Evolutionary conservation across 2,113 vertebrate genomes (phyloP), one percentile per base, ranked within the genome.

Genomic region (Bufo gargarizans): DNA sequence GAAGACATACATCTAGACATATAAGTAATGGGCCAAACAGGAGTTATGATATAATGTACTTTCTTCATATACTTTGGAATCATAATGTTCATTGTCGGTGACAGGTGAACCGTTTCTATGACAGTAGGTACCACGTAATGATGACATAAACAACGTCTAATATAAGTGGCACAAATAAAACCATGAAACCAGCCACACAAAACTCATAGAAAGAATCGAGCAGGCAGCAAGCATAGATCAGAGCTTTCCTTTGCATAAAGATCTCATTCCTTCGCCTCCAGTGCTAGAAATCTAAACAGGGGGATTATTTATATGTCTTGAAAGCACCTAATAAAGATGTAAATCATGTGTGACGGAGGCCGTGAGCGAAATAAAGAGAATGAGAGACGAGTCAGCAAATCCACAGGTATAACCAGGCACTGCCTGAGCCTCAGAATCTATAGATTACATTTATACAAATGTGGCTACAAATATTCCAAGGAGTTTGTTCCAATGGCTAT

Each of bases 301-400:
- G 74, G 47, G 76, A 86, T 86, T 86, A 79, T 86, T 86, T 86
- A 86, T 86, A 86, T 55, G 76, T 79, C 85, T 86, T 50, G 20
- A 79, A 77, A 86, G 77, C 50, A 53, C 59, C 77, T 79, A 86
- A 86, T 86, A 86, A 86, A 86, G 61, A 86, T 86, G 85, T 86
- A 86, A 86, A 86, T 86, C 85, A 80, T 65, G 43, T n/a, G 85
- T 79, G 77, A 65, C 53, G 59, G 58, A 86, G 76, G 65, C 85
- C 14, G 77, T 53, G 45, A 86, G 85, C n/a, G 43, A 86, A 78
- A 86, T 17, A 49, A 14, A 56, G 85, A 86, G 53, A 80, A 79
- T 6, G 49, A 86, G 22, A 67, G 33, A 61, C 43, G 11, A 79
- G 49, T 69, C 71, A 45, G 85, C 58, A 63, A 78, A 79, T 50